Evolutionary conservation across 2,797 vertebrate genomes (phyloP), one percentile per base, ranked within the genome.

Genomic region (Tamandua tetradactyla): DNA sequence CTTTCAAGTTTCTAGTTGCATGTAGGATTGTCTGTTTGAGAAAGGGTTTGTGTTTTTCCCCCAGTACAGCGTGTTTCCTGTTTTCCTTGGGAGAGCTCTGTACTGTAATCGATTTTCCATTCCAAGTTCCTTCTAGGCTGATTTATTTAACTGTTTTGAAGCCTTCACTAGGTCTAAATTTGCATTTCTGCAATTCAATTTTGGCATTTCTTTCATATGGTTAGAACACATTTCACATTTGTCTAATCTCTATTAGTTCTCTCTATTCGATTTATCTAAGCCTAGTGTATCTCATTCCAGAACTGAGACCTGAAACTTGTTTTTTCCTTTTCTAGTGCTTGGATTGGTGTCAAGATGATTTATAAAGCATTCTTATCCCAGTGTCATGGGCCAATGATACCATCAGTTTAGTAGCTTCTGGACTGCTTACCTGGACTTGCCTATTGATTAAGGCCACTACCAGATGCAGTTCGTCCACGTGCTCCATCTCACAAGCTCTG

Each of bases 101-200:
- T 87, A 68, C 89, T 93, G 87, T 97, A 96, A 97, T 97, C 95
- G 87, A 94, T 98, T 97, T 98, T 97, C 97, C 97, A 91, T 96
- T 96, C 94, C 95, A 87, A 69, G 89, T 91, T 97, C 95, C 95
- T 97, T 96, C 94, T 86, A 95, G 94, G 64, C 90, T 68, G 86
- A 94, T 92, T 96, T 94, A 72, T 55, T 85, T 93, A 97, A 93
- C 96, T 92, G 30, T 89, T 96, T 68, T 57, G 66, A 87, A 23
- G 75, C 57, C 81, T 94, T 87, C n/a, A 47, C 94, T 86, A 96
- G 84, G 94, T 80, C 94, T 88, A 76, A 10, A 27, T 69, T 30
- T 97, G 72, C 74, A 52, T 93, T 74, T 96, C 79, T 93, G 94
- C 84, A 42, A 47, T 15, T 47, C 4, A 3, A 8, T n/a, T 82